Percentiles rank a stretch among this genome's conserved stretches.
These are phyloP conservation scores for Helicoverpa armigera DNA, from an alignment of 1,140 invertebrate genomes.

Conservation along the genomic window DNA sequence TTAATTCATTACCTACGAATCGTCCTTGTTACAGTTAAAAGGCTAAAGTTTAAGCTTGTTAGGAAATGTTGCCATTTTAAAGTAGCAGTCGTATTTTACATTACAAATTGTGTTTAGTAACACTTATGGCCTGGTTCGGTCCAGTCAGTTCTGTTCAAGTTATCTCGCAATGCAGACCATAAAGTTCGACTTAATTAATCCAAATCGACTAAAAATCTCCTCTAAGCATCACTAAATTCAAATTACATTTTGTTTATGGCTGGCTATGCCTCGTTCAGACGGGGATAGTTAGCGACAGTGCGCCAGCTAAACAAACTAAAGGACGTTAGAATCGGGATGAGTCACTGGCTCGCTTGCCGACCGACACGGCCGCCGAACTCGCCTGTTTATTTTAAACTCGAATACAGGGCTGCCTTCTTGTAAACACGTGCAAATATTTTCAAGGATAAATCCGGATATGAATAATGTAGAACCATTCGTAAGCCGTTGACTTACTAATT, in stretches of 20 bases:
- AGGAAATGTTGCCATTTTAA: too few species aligned
- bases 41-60: too few species aligned
- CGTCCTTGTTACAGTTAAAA: too few species aligned
- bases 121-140: too few species aligned
- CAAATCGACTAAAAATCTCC: too few species aligned
- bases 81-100: too few species aligned
- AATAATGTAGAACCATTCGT: constrained; percentile 14
- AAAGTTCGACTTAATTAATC: too few species aligned
- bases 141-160: too few species aligned
- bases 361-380: constrained; percentile 51
- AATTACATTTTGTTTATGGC: too few species aligned
- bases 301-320: not conserved
- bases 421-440: constrained; percentile 17
- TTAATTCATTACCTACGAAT: too few species aligned
- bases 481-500: not conserved
- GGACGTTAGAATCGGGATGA: constrained; percentile 43
- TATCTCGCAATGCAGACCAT: too few species aligned
- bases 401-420: constrained; percentile 23
- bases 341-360: constrained; percentile 37
- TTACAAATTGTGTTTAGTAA: too few species aligned
- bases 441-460: constrained; percentile 20
- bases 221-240: not conserved
- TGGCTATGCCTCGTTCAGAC: not conserved
- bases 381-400: constrained; percentile 48
- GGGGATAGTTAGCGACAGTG: constrained; percentile 17